Evolutionary conservation across 2,797 vertebrate species (phyloP), one percentile per base, ranked within the genome.

Genomic region (Helicolenus hilgendorfi): DNA sequence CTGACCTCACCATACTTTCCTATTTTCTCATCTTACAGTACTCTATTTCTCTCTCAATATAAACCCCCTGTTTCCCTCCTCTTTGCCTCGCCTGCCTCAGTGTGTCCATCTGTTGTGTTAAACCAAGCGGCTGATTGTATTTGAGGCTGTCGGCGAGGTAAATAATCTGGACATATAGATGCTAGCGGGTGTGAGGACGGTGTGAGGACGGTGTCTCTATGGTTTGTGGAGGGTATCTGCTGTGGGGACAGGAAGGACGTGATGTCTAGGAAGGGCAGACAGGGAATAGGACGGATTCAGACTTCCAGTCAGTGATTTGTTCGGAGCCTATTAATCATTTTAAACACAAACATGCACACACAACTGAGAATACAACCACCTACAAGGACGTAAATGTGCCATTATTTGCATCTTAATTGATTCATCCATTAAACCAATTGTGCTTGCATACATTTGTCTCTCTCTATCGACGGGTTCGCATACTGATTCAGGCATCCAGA

Each of bases 21-120:
- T 59, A 20, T 79, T 88, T 85, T 84, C 26, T 72, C 72, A 72
- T 82, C 38, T 72, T 15, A n/a, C 73, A 9, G 33, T 36, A 33
- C 56, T 59, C 33, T 88, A 55, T 33, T 67, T 45, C 49, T 74
- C 74, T 83, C 72, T 87, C 36, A 2, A 60, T 85, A 33, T 24
- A 63, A 77, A 69, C 13, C 67, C 58, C 60, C 72, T 53, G 4
- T 84, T 75, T 79, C 49, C 78, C 74, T 79, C 24, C 59, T 82
- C 73, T 81, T 74, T 41, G 13, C 84, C 26, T 80, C 14, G 58
- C 36, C 88, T 84, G 81, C 77, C 87, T 82, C 89, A 65, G 68
- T 79, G 45, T 69, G 87, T 91, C 94, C 94, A 92, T 96, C 94
- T 95, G 95, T 83, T 88, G 86, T 92, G 87, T 80, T 79, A 93